Base-by-base conservation (phyloP, 2,113 vertebrate genomes). In the Pseudopodoces humilis region DNA sequence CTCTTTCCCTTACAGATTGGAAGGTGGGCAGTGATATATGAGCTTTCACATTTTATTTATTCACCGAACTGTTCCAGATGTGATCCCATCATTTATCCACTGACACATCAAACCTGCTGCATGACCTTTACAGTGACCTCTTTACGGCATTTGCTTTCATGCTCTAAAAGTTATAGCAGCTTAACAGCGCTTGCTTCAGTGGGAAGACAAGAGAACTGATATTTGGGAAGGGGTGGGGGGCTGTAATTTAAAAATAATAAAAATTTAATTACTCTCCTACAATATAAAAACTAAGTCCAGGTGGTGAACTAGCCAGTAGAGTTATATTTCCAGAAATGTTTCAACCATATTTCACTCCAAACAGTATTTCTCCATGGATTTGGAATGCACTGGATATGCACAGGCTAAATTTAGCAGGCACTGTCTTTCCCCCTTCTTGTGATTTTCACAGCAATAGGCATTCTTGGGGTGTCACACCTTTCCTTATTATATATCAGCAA, bases 41-140 rank as follows among this genome's bases (percentile, higher is more conserved):
- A 98, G 98, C 97, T 97, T 97, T 98, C 98, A 97, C 95, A 97
- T 98, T 98, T 98, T 98, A 98, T 99, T 99, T 99, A 99, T 98
- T 98, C 98, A 98, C 97, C 98, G 98, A 99, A 98, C 98, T 98
- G 98, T 99, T 99, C 98, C 98, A 99, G 98, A 99, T 99, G 98
- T 98, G 98, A 98, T 98, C 97, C 97, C 98, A 98, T 99, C 98
- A 98, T 98, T 99, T 99, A 98, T 98, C 98, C 98, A 97, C 97
- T 98, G 98, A 98, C 98, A 98, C 98, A 98, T 98, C 98, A 98
- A 99, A 98, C 98, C 98, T 98, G 98, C 98, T 98, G 98, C 63
- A 86, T 95, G 98, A 98, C 98, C 98, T 98, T 97, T 97, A 97
- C 94, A 95, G 96, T 98, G 98, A 98, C 98, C 98, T 98, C 98